These are phyloP conservation scores for Napeogenes inachia DNA, from an alignment of 2,888 invertebrate species.

Conservation along the genomic window DNA sequence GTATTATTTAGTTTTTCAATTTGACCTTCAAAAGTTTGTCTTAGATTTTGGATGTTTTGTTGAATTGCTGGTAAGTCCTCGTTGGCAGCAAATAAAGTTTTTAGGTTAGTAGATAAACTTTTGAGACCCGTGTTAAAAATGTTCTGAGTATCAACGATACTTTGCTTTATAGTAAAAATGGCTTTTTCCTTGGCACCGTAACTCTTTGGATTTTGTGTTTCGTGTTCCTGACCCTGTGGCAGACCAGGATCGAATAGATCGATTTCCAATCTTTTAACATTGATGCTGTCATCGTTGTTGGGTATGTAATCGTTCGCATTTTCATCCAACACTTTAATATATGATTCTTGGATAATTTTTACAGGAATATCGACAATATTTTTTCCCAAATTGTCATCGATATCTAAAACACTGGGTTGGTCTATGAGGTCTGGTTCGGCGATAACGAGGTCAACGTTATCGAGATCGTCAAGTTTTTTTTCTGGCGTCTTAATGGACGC, in stretches of 20 bases:
- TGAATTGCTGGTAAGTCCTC: constrained; percentile 49
- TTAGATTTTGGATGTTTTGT: constrained; percentile 48
- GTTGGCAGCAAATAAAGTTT: constrained; percentile 44
- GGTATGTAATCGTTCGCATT: constrained; percentile 39
- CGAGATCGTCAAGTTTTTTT: constrained; percentile 43
- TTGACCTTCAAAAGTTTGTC: constrained; percentile 47
- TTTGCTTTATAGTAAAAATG: constrained; percentile 45
- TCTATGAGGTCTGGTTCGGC: constrained; percentile 48
- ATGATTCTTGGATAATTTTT: constrained; percentile 49
- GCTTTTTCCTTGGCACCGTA: constrained; percentile 45
- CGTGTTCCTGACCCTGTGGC: constrained; percentile 66
- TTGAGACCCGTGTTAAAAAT: constrained; percentile 43
- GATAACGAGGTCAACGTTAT: constrained; percentile 36
- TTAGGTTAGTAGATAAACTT: constrained; percentile 49
- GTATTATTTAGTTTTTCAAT: constrained; percentile 53
- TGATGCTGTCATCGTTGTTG: constrained; percentile 35
- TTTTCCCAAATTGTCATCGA: constrained; percentile 48
- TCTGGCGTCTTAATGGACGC: constrained; percentile 48
- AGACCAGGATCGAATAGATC: constrained; percentile 60
- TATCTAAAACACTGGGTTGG: constrained; percentile 44
- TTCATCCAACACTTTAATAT: constrained; percentile 37
- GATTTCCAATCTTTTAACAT: constrained; percentile 46
- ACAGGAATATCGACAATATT: constrained; percentile 52
- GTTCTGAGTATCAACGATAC: constrained; percentile 47
- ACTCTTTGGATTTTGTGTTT: constrained; percentile 60